Evolutionary conservation across 2,113 vertebrate species (phyloP), one percentile per base, ranked within the genome.

Genomic region (Passer domesticus): DNA sequence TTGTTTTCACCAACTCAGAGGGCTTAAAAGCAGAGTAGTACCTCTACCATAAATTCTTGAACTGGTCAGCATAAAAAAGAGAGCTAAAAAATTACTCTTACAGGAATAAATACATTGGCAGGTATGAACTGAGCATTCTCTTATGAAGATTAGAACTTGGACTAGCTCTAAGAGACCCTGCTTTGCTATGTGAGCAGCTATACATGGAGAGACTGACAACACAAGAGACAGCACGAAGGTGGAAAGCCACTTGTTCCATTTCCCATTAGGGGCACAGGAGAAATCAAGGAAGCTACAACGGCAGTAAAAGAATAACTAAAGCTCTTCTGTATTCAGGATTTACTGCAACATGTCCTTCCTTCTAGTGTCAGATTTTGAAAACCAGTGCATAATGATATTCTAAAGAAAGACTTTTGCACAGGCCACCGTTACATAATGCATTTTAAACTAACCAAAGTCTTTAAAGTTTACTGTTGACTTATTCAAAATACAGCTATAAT

Each of bases 381-480:
- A 89, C 30, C 28, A 62, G 2, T 0, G 1, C 39, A 44, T 8
- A 28, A 52, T 15, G 25, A 52, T 28, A 60, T 11, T 11, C 41
- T 25, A 43, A 64, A 66, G 22, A 35, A 76, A 39, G 9, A 9
- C 6, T 72, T 76, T 39, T 37, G 50, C 49, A 64, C 6, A 20
- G 15, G 8, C 22, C 3, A 5, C 41, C 39, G 24, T 68, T 80
- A 31, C 0, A 2, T 6, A 37, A 74, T 5, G 10, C 13, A 43
- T 44, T 85, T 87, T 31, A 72, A 70, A 76, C 27, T 73, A 72
- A 70, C 4, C 5, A 0, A 83, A 46, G 8, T 27, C 11, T 11
- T 85, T 82, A 3, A 68, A 27, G 12, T 46, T 74, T 43, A 74
- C 15, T 43, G 16, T 8, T 73, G 23, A 46, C 16, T 47, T 76